Base-by-base conservation (phyloP, 2,888 invertebrate species). In the Cephus pygmeus region DNA sequence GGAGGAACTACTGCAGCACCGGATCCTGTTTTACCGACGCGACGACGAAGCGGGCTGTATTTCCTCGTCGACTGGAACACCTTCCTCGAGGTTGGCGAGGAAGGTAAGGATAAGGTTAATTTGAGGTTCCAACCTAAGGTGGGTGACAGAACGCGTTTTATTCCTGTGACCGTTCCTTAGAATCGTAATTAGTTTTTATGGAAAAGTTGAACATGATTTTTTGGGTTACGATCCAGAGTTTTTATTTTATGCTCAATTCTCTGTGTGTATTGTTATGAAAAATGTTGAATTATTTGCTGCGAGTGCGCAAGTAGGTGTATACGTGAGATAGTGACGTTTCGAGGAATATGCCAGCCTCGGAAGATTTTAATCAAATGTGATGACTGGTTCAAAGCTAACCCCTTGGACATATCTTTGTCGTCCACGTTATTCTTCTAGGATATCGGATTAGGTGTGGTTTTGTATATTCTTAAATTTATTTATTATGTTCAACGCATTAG, bases 41-140 rank as follows among this genome's bases (percentile, higher is more conserved):
- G 94, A 69, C 94, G 93, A 84, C 94, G 94, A 85, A 96, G 95
- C 80, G 97, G 97, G 0, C 95, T 97, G 83, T 97, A 97, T 88
- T 97, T 97, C 92, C 93, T 97, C 87, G 93, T 96, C 11, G 97
- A 97, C 88, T 97, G 97, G 96, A 97, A 97, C 87, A 94, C 95
- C 77, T 97, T 97, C 87, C 92, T 97, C 31, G 96, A 97, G 91
- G 96, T 97, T 4, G 97, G 97, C 15, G 94, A 94, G 83, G 96
- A 96, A 34, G 95, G 94, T 69, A 94, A 94, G 81, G 94, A 93
- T 68, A 94, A 95, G 92, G 95, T 97, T 0, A 96, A 96, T 86
- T 94, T 97, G 84, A 94, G 96, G 86, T 95, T 97, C 85, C 95
- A 96, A 84, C 97, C 97, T 0, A 96, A 96, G 92, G 93, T 95